These are phyloP conservation scores for Crocodylus rhombifer DNA, from an alignment of 2,797 vertebrate species.

Conservation along the genomic window DNA sequence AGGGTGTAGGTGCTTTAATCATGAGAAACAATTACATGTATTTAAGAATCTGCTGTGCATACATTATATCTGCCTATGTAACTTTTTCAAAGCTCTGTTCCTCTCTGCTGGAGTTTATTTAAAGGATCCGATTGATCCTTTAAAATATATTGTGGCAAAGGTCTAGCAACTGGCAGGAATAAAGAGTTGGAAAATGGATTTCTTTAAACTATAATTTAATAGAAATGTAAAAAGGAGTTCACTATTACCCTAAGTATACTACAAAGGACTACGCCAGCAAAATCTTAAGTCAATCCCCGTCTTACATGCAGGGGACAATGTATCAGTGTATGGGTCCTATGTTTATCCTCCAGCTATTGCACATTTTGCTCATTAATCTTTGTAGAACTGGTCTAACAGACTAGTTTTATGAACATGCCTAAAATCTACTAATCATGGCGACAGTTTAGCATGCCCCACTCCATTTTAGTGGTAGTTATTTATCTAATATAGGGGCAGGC, in stretches of 20 bases:
- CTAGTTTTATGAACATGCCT: not conserved
- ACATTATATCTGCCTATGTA: not conserved
- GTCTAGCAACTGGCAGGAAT: not conserved
- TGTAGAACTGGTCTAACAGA: not conserved
- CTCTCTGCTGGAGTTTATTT: conserved; percentile 23
- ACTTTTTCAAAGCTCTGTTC: not conserved
- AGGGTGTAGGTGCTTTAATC: not conserved
- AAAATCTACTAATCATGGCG: not conserved
- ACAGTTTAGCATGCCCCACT: not conserved
- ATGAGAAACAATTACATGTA: not conserved
- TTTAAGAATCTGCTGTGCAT: not conserved
- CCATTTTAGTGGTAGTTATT: not conserved
- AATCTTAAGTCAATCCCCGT: not conserved
- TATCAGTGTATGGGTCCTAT: not conserved
- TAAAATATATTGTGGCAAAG: not conserved
- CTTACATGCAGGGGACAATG: not conserved
- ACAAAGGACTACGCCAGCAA: not conserved
- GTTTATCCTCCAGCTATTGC: not conserved
- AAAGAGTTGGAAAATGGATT: not conserved
- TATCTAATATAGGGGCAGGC: not conserved
- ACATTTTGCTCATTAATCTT: not conserved
- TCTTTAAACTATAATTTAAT: not conserved
- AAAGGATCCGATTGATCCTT: not conserved
- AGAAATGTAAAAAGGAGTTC: conserved; percentile 14
- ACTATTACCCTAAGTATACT: not conserved